Base-by-base conservation (phyloP, 2,888 invertebrate genomes). In the Drosophila yooni region DNA sequence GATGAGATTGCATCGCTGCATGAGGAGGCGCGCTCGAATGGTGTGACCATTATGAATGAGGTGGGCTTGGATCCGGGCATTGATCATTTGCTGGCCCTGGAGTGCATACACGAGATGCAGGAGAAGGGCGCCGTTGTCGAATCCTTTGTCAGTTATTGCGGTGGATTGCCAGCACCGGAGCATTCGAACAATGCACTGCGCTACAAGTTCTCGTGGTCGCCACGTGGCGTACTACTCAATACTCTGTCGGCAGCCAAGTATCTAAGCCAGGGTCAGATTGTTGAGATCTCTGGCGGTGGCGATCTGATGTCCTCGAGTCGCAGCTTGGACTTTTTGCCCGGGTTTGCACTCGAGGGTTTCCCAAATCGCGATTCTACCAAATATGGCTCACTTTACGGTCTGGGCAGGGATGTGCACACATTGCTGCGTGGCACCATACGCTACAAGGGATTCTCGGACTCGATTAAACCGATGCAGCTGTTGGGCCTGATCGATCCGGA, bases 1-100 rank as follows among this genome's bases (percentile, higher is more conserved):
- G 96, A 97, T 1, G 96, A 97, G 88, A 96, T 99, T 84, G 95
- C 95, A 86, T 95, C 95, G 0, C 93, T 99, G 13, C 96, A 99
- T 88, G 94, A 96, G 48, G 97, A 97, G 64, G 99, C 99, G 0
- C 94, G 95, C 57, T 96, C 96, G 38, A 98, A 98, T 0, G 98
- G 98, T 0, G 94, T 99, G 0, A 99, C 99, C 0, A 95, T 99
- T 50, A 94, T 99, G 76, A 99, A 99, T 91, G 99, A 99, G 94
- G 96, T 99, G 0, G 99, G 99, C 0, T 94, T 99, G 36, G 99
- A 99, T 92, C 99, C 99, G 0, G 99, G 99, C n/a, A 98, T 99
- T 81, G 99, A 99, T 93, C 99, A 99, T 93, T 94, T 99, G 80
- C 93, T 99, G 64, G 99, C 99, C 0, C 95, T 99, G 93, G 99